These are phyloP conservation scores for Leptobrachium leishanense DNA, from an alignment of 2,113 vertebrate genomes.

Conservation along the genomic window DNA sequence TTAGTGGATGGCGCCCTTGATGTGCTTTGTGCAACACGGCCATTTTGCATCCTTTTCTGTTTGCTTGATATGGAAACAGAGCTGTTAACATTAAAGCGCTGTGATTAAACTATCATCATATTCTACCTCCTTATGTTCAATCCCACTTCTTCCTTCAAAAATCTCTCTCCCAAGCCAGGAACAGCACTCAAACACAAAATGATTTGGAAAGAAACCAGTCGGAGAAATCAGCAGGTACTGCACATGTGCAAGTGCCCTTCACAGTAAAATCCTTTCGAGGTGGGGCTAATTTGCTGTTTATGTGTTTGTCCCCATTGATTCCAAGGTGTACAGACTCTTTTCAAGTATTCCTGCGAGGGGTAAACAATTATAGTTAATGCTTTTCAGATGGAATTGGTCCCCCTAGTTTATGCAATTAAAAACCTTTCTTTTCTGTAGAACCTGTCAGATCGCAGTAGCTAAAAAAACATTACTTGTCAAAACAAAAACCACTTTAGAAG, in stretches of 20 bases:
- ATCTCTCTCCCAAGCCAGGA: constrained; percentile 6
- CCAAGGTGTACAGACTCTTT: constrained; percentile 19
- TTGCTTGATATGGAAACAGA: neutral
- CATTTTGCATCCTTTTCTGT: neutral
- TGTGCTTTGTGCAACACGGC: neutral
- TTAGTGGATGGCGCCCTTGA: too few relatives aligned
- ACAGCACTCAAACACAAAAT: constrained; percentile 26
- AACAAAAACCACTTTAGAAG: constrained; percentile 5
- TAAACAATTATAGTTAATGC: constrained; percentile 37
- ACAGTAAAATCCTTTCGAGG: constrained; percentile 11
- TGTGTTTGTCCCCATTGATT: constrained; percentile 15
- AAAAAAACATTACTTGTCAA: neutral
- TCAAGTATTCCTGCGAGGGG: constrained; percentile 5
- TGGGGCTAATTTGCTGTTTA: constrained; percentile 34
- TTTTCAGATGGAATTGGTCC: constrained; percentile 25
- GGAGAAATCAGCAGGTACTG: constrained; percentile 20
- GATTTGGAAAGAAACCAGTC: constrained; percentile 31
- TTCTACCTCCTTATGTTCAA: constrained; percentile 24
- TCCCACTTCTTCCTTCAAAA: constrained; percentile 30
- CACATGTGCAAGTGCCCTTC: constrained; percentile 4
- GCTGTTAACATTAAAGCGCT: constrained; percentile 14
- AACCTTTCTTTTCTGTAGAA: constrained; percentile 15
- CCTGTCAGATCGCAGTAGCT: constrained; percentile 6
- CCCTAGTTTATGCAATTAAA: constrained; percentile 22
- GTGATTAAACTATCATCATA: constrained; percentile 20